These are phyloP conservation scores for Tachuris rubrigastra DNA, from an alignment of 2,113 vertebrate genomes.

Conservation along the genomic window DNA sequence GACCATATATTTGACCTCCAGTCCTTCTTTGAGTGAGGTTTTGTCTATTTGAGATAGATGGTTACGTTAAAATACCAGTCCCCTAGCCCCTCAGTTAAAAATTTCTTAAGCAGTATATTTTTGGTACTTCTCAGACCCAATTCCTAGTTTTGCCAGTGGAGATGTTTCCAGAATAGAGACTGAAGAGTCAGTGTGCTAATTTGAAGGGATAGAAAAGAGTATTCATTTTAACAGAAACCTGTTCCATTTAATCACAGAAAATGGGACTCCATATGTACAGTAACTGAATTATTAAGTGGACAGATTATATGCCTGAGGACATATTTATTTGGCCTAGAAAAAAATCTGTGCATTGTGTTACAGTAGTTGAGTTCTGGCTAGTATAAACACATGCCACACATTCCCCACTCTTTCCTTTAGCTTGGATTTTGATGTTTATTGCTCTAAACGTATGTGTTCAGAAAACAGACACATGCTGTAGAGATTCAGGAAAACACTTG, in stretches of 20 bases:
- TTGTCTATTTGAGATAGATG: background rate
- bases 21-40: background rate
- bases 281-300: slow-evolving; percentile 66
- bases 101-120: background rate
- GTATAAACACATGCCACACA: background rate
- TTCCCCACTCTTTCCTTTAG: background rate
- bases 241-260: slow-evolving; percentile 21
- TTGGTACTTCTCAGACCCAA: background rate
- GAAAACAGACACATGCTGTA: background rate
- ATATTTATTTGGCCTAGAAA: slow-evolving; percentile 62
- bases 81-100: background rate
- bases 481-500: background rate
- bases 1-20: background rate
- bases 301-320: slow-evolving; percentile 64
- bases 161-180: background rate
- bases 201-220: background rate
- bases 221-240: slow-evolving; percentile 44
- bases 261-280: slow-evolving; percentile 67
- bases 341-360: slow-evolving; percentile 31
- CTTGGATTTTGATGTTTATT: background rate
- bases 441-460: background rate
- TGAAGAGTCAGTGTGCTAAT: background rate
- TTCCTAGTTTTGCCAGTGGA: background rate
- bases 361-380: slow-evolving; percentile 3
- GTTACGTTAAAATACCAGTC: background rate